phyloP scores from a whole-genome alignment of 2,113 vertebrate species.

The Tricholaema leucomelas region DNA sequence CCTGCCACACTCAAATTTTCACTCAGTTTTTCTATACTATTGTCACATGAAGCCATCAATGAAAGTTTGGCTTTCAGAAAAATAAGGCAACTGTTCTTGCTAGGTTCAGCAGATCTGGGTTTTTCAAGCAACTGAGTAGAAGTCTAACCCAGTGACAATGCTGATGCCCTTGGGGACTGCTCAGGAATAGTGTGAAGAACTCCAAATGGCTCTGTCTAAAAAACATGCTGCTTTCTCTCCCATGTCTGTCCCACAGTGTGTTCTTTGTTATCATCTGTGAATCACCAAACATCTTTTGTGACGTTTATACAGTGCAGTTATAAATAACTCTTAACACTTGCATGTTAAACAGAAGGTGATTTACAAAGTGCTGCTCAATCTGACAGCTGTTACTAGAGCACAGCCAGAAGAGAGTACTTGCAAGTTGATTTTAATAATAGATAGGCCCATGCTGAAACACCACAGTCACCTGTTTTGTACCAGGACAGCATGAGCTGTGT shows the following conservation, averaged over 20 bases:
- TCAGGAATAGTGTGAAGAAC: not conserved
- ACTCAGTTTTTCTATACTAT: not conserved
- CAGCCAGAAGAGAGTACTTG: conserved; percentile 30
- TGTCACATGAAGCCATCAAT: not conserved
- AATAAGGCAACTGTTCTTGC: not conserved
- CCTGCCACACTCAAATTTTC: not conserved
- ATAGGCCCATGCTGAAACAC: conserved; percentile 8
- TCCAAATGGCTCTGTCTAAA: not conserved
- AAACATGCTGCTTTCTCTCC: not conserved
- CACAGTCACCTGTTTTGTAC: not conserved
- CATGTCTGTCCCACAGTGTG: not conserved
- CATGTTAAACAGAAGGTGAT: conserved; percentile 57
- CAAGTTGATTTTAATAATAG: conserved; percentile 45
- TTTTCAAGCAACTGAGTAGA: not conserved
- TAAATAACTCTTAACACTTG: conserved; percentile 19
- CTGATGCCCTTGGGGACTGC: not conserved
- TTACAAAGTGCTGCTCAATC: conserved; percentile 41
- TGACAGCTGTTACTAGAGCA: conserved; percentile 61
- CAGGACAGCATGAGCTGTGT: not conserved
- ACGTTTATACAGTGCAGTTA: not conserved
- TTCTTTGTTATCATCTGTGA: conserved; percentile 36
- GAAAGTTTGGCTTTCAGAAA: not conserved
- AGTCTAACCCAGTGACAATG: not conserved
- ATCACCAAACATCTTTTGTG: conserved; percentile 37
- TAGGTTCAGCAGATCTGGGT: not conserved